Conservation (phyloP, 1,140 invertebrate genomes). For the Aplysia californica region DNA sequence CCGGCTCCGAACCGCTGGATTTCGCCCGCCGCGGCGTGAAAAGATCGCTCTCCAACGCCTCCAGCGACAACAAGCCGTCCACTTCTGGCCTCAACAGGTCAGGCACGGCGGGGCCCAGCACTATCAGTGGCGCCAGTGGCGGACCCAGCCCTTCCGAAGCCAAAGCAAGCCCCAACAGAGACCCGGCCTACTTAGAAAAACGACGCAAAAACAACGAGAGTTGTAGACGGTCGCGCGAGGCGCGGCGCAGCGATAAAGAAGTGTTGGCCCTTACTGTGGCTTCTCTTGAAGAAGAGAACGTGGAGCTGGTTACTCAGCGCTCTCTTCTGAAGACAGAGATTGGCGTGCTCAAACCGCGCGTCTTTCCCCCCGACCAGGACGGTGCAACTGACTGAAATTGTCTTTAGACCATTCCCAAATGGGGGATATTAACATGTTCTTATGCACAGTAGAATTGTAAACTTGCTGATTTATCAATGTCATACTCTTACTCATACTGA, state of each 20-base stretch:
- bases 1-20: neutral
- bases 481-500: too few species aligned
- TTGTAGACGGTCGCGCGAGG: slow-evolving; percentile 66
- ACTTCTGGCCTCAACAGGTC: neutral
- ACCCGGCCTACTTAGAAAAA: slow-evolving; percentile 66
- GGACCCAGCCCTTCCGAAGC: neutral
- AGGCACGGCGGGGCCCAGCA: neutral
- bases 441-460: too few species aligned
- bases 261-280: slow-evolving; percentile 78
- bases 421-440: too few species aligned
- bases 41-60: neutral
- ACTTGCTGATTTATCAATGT: too few species aligned
- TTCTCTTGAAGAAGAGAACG: slow-evolving; percentile 66
- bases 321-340: slow-evolving; percentile 57
- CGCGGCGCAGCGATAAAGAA: slow-evolving; percentile 62
- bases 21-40: neutral
- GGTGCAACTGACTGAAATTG: too few species aligned
- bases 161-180: slow-evolving; percentile 50
- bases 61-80: neutral
- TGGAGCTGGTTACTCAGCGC: slow-evolving; percentile 63
- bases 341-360: neutral
- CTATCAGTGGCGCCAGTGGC: neutral
- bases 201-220: slow-evolving; percentile 68
- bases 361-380: too few species aligned
- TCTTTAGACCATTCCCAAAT: too few species aligned